These are phyloP conservation scores for Blastobasis adustella DNA, from an alignment of 2,888 invertebrate genomes.

Conservation along the genomic window DNA sequence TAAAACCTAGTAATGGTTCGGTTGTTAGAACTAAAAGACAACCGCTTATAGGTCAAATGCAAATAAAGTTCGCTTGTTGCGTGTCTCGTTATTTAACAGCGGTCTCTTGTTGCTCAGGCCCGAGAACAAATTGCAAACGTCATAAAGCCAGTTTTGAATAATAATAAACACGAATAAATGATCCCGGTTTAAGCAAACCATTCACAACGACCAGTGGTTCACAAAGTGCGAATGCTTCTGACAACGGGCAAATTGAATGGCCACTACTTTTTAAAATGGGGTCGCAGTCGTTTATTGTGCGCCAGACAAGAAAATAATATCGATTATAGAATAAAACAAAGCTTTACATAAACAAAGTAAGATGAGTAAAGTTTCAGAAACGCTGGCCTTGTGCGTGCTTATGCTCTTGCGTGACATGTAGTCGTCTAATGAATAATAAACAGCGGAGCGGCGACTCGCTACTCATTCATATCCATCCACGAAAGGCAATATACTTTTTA, in stretches of 20 bases:
- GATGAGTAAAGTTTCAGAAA: constrained; percentile 54
- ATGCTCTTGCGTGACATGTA: constrained; percentile 64
- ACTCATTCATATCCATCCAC: constrained; percentile 69
- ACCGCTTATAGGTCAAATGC: constrained; percentile 61
- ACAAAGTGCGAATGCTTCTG: constrained; percentile 37
- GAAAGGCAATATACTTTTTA: constrained; percentile 57
- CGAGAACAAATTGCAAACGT: constrained; percentile 58
- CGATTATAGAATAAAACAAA: constrained; percentile 7
- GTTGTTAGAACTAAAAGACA: constrained; percentile 34
- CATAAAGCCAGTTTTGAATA: constrained; percentile 59
- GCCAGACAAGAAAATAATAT: neutral
- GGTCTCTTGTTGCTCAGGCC: constrained; percentile 43
- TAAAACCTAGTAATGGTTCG: constrained; percentile 18
- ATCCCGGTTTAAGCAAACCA: constrained; percentile 37
- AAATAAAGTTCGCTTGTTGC: constrained; percentile 62
- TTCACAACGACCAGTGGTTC: constrained; percentile 35
- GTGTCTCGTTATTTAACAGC: constrained; percentile 45
- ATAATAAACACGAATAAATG: constrained; percentile 58
- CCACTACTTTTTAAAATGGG: constrained; percentile 19
- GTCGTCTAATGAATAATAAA: constrained; percentile 71
- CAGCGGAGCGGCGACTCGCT: constrained; percentile 60
- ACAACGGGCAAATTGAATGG: constrained; percentile 35
- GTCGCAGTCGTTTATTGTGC: neutral
- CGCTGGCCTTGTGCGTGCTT: constrained; percentile 60
- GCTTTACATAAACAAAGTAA: constrained; percentile 18